Base-by-base conservation (phyloP, 2,113 vertebrate species). In the Anseranas semipalmata region DNA sequence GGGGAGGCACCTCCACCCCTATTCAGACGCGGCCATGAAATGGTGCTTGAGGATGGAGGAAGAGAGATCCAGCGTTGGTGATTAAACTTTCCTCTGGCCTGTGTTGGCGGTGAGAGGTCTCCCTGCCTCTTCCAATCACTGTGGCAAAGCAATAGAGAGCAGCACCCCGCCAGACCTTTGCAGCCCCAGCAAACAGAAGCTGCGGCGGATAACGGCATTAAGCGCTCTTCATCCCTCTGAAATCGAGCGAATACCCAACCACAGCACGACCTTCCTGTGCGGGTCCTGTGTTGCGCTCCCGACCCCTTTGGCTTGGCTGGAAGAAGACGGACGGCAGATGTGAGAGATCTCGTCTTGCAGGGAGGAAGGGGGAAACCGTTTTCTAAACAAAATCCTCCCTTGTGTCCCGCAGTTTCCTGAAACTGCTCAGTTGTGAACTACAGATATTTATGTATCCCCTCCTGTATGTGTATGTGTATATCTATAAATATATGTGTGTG, bases 321-420 rank as follows among this genome's bases (percentile, higher is more conserved):
- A 41, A 70, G 79, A 46, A 0, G 1, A 6, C 22, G 16, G 46
- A 37, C 21, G 60, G 81, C 94, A 93, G 94, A 95, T 95, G 93
- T 67, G 67, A 19, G 60, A 46, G 60, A 87, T 89, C 89, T 92
- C 1, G 0, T 70, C 46, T 77, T n/a, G 46, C 18, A 65, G 45
- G 27, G 78, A 73, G 21, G 39, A 50, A 92, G 59, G 30, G 75
- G 75, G 68, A 89, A 90, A 70, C 21, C 10, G 48, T 66, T 24
- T 60, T 88, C 60, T 46, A 95, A 97, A 95, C 89, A 95, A 93
- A 96, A 56, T 19, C 86, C 59, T 90, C 52, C 52, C 72, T 71
- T 0, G 0, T n/a, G 73, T 59, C 86, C 68, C 72, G 24, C 10
- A 45, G 93, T 84, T 97, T 94, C 93, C 95, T 89, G 41, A 93